These are phyloP conservation scores for Sinocyclocheilus rhinocerous DNA, from an alignment of 2,113 vertebrate genomes.

Conservation along the genomic window DNA sequence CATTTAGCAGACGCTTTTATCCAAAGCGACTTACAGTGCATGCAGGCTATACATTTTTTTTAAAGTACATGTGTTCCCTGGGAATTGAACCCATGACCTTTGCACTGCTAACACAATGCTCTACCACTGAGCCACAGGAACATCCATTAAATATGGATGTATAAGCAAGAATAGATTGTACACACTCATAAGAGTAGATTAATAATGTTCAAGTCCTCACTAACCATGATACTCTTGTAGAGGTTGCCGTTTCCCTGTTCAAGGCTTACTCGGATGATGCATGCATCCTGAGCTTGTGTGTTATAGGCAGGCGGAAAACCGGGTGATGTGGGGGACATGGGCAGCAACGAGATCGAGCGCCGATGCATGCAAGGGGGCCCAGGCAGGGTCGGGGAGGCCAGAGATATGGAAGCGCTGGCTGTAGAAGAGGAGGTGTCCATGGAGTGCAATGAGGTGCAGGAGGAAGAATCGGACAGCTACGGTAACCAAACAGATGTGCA, in stretches of 20 bases:
- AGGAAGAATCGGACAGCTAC: conserved; percentile 84
- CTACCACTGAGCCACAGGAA: too few species aligned
- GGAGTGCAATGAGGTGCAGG: conserved; percentile 80
- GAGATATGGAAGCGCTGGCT: conserved; percentile 68
- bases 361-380: conserved; percentile 72
- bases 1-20: too few species aligned
- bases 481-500: not conserved
- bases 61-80: too few species aligned
- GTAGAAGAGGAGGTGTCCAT: conserved; percentile 81
- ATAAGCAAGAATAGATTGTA: not conserved
- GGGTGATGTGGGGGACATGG: conserved; percentile 60
- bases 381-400: conserved; percentile 65
- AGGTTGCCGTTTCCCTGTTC: conserved; percentile 86
- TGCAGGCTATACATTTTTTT: too few species aligned
- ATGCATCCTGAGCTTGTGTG: conserved; percentile 84
- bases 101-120: too few species aligned
- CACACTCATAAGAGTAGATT: not conserved
- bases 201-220: not conserved
- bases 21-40: too few species aligned
- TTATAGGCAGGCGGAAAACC: conserved; percentile 79
- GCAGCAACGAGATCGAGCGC: conserved; percentile 73
- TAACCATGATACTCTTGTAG: conserved; percentile 95
- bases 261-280: conserved; percentile 87
- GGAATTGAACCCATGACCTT: too few species aligned
- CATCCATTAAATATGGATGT: too few species aligned